A percentile compares a stretch with the other conserved stretches of the same genome.
Conservation (phyloP, 2,797 vertebrate genomes). For the Telmatherina bonti region DNA sequence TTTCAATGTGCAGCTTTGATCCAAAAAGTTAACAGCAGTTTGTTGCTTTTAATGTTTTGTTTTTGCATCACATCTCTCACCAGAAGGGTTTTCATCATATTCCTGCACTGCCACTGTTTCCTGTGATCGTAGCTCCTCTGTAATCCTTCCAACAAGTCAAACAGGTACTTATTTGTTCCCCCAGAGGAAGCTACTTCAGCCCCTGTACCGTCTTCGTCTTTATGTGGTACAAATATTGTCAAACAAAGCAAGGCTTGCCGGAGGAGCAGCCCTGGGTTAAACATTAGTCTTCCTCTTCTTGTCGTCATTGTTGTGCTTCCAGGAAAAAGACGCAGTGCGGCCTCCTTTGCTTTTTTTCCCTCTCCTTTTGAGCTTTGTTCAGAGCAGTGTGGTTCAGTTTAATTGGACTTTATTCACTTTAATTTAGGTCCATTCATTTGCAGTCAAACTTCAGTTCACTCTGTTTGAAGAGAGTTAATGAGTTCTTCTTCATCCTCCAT, state of each 20-base stretch:
- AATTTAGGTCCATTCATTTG: too few relatives aligned
- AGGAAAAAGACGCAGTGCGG: background rate
- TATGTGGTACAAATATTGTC: conserved; percentile 46
- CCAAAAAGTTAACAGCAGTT: too few relatives aligned
- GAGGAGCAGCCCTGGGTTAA: background rate
- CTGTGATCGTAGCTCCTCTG: background rate
- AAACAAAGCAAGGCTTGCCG: conserved; percentile 37
- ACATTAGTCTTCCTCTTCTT: conserved; percentile 7
- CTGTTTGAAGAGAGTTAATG: too few relatives aligned
- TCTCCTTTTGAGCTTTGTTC: background rate
- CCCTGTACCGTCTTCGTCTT: conserved; percentile 30
- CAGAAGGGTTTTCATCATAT: background rate
- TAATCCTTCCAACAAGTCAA: conserved; percentile 18
- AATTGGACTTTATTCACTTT: too few relatives aligned
- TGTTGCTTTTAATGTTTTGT: too few relatives aligned
- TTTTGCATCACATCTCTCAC: too few relatives aligned
- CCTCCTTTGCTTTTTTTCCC: background rate
- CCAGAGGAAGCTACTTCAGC: conserved; percentile 13
- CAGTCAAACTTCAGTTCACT: too few relatives aligned
- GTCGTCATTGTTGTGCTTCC: conserved; percentile 1
- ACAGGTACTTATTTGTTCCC: conserved; percentile 15
- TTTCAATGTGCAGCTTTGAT: too few relatives aligned
- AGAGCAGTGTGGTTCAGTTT: background rate
- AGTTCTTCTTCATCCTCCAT: too few relatives aligned
- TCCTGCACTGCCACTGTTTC: background rate